Percentiles rank a stretch among this genome's conserved stretches.
phyloP scores from a whole-genome alignment of 1,140 invertebrate genomes.

The Aphidius gifuensis region DNA sequence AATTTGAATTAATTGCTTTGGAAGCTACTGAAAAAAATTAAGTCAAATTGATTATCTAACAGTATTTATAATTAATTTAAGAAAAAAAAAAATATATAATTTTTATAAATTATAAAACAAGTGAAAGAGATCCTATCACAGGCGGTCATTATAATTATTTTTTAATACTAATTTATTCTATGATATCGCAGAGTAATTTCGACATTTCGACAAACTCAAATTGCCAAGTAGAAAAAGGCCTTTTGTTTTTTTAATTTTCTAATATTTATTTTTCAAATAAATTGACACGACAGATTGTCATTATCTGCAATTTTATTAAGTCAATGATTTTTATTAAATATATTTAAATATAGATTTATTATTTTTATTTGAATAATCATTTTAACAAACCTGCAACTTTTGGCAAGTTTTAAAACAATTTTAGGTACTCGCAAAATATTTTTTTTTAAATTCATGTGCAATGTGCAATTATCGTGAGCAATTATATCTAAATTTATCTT shows the following conservation, averaged over 20 bases:
- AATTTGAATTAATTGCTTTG: not conserved
- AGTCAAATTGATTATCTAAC: too few relatives aligned
- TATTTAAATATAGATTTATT: too few relatives aligned
- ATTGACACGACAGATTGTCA: constrained; percentile 16
- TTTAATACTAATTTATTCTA: not conserved
- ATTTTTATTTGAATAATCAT: too few relatives aligned
- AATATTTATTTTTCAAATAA: not conserved
- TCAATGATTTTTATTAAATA: not conserved
- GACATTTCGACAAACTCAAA: not conserved
- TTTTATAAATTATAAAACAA: not conserved
- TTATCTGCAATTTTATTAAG: not conserved
- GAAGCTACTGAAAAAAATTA: too few relatives aligned
- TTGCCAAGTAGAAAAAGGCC: constrained; percentile 3
- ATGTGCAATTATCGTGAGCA: too few relatives aligned
- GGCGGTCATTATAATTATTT: not conserved
- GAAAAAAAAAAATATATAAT: not conserved
- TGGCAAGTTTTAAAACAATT: too few relatives aligned
- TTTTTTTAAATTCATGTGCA: too few relatives aligned
- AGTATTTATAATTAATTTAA: too few relatives aligned
- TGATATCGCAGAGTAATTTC: not conserved
- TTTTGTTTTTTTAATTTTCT: not conserved
- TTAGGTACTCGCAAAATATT: too few relatives aligned
- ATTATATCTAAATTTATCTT: too few relatives aligned
- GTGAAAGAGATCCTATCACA: not conserved
- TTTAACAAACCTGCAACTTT: too few relatives aligned